Conservation (phyloP, 2,797 vertebrate genomes). For the Manis pentadactyla region DNA sequence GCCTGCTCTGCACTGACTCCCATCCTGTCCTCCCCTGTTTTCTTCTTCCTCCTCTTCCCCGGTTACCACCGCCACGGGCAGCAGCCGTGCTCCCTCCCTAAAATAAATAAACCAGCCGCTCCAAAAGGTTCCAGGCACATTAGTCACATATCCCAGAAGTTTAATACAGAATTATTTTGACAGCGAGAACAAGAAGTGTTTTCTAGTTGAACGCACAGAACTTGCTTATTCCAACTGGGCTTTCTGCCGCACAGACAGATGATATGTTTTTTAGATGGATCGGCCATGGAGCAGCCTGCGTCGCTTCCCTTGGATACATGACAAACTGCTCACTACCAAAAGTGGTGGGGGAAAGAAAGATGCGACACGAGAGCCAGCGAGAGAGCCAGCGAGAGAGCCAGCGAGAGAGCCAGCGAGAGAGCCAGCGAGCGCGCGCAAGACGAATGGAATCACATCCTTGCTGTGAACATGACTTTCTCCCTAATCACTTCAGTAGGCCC, state of each 20-base stretch:
- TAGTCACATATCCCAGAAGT: slow-evolving; percentile 77
- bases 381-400: neutral
- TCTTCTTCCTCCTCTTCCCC: neutral
- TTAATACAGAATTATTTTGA: slow-evolving; percentile 79
- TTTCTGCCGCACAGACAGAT: slow-evolving; percentile 80
- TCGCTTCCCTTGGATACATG: slow-evolving; percentile 47
- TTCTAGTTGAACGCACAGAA: slow-evolving; percentile 76
- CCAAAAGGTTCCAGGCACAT: slow-evolving; percentile 74
- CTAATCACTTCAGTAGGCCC: slow-evolving; percentile 71
- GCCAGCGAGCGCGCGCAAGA: neutral
- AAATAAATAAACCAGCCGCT: slow-evolving; percentile 67
- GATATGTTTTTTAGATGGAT: slow-evolving; percentile 74
- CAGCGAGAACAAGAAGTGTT: slow-evolving; percentile 74
- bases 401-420: no score
- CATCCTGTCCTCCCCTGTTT: neutral
- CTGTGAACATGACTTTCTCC: slow-evolving; percentile 54
- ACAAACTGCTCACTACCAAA: slow-evolving; percentile 69
- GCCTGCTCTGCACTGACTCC: neutral
- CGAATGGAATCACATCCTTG: slow-evolving; percentile 56
- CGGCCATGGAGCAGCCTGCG: slow-evolving; percentile 44
- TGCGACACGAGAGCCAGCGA: neutral
- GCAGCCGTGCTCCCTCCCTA: slow-evolving; percentile 70
- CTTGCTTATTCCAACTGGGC: slow-evolving; percentile 82
- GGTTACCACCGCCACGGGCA: slow-evolving; percentile 23
- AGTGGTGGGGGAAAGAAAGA: slow-evolving; percentile 60